Base-by-base conservation (phyloP, 2,113 vertebrate species). In the Labeo rohita region DNA sequence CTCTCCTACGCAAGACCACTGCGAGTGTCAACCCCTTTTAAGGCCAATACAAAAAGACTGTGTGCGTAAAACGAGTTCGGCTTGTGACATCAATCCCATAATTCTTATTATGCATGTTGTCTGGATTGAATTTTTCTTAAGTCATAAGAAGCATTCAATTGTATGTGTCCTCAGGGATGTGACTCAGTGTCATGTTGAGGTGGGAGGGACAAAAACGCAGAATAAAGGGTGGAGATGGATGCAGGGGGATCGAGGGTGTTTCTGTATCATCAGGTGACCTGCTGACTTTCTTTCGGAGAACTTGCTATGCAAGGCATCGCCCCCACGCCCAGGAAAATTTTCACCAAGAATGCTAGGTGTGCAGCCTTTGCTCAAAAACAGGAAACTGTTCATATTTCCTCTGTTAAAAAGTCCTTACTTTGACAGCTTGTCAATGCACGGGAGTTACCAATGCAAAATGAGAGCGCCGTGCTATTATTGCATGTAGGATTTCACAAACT, bases 351-450 rank as follows among this genome's bases (percentile, higher is more conserved):
- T 89, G 63, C 74, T 79, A 70, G 61, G 52, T 73, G 70, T 66
- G 45, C 63, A 74, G 83, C 8, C 11, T 47, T 80, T 45, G 39
- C 70, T 45, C 84, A 87, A 89, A 88, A 94, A 93, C 91, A 94
- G 92, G 91, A 93, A 92, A 90, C 84, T 84, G 16, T 34, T 86
- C 88, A 92, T 86, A 87, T 92, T 93, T 93, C 91, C 91, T 90
- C 84, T 85, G 75, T 56, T 83, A 82, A 73, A 78, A 45, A 3
- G 49, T 4, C 39, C 70, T 81, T 54, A 79, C 45, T 84, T 47
- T 73, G 84, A 85, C 78, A 45, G 39, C 47, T 73, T 50, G 39
- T 73, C 15, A 49, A 50, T 4, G 47, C 45, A 43, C 9, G 66
- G n/a, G 13, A 61, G 78, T 65, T 80, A 59, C 50, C 9, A 28